phyloP scores from a whole-genome alignment of 2,888 invertebrate genomes.

The Meloe dianella region DNA sequence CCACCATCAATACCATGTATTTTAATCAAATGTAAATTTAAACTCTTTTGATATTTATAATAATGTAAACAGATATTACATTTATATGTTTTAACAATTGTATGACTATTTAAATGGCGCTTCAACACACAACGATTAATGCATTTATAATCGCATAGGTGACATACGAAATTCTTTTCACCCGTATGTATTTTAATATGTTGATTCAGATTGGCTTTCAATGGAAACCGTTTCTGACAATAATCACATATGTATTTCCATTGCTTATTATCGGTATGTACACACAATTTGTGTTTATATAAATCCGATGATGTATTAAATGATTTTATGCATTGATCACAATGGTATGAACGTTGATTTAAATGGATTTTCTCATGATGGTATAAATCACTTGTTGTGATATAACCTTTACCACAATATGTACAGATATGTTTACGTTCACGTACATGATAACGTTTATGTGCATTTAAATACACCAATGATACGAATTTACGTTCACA shows the following conservation, averaged over 20 bases:
- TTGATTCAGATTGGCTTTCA: conserved; percentile 52
- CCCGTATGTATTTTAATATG: conserved; percentile 53
- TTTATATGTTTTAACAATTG: conserved; percentile 46
- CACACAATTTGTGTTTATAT: conserved; percentile 54
- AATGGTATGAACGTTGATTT: conserved; percentile 52
- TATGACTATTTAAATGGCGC: conserved; percentile 51
- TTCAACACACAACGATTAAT: conserved; percentile 49
- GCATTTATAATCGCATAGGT: conserved; percentile 50
- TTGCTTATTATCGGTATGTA: conserved; percentile 48
- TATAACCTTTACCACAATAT: conserved; percentile 59
- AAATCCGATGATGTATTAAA: conserved; percentile 55
- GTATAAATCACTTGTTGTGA: conserved; percentile 52
- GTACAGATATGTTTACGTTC: conserved; percentile 52
- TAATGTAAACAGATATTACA: conserved; percentile 63
- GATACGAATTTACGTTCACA: conserved; percentile 52
- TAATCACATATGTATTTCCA: conserved; percentile 53
- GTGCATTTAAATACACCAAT: conserved; percentile 51
- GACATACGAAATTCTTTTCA: conserved; percentile 51
- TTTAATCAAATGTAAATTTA: conserved; percentile 63
- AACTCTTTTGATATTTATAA: conserved; percentile 62
- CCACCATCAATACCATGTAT: conserved; percentile 59
- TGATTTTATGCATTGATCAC: conserved; percentile 52
- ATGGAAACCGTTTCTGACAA: conserved; percentile 49
- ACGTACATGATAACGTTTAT: conserved; percentile 49
- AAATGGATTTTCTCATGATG: conserved; percentile 56